These are phyloP conservation scores for Acleris holmiana DNA, from an alignment of 2,888 invertebrate genomes.

Conservation along the genomic window DNA sequence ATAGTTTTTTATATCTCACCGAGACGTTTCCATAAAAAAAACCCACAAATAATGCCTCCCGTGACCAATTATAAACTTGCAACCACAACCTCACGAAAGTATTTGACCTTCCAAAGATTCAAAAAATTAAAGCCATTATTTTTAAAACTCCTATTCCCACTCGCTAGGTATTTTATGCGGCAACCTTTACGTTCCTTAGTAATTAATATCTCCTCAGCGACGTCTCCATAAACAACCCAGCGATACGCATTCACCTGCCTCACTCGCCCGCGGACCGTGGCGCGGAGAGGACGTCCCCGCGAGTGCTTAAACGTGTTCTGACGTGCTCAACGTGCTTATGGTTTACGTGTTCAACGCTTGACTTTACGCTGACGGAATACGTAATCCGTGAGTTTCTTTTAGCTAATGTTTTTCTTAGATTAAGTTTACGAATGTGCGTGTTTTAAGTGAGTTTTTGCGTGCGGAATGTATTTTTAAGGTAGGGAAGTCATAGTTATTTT, in stretches of 20 bases:
- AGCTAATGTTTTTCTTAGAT: conserved; percentile 48
- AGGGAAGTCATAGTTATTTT: no score
- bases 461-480: no score
- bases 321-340: conserved; percentile 30
- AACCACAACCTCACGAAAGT: background rate
- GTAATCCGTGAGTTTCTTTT: conserved; percentile 64
- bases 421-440: conserved; percentile 12
- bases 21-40: conserved; percentile 16
- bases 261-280: conserved; percentile 65
- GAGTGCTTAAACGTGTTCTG: conserved; percentile 5
- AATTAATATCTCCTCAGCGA: conserved; percentile 7
- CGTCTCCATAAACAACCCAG: conserved; percentile 27
- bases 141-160: background rate
- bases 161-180: conserved; percentile 12
- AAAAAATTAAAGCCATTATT: no score
- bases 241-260: conserved; percentile 51
- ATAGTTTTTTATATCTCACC: conserved; percentile 1
- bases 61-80: no score
- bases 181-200: conserved; percentile 1
- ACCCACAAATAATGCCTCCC: conserved; percentile 48
- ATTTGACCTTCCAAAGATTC: background rate
- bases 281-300: conserved; percentile 53
- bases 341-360: conserved; percentile 32
- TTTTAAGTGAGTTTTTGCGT: background rate
- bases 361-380: conserved; percentile 60